Conservation (phyloP, 1,140 invertebrate species). For the Hesperophylax magnus region DNA sequence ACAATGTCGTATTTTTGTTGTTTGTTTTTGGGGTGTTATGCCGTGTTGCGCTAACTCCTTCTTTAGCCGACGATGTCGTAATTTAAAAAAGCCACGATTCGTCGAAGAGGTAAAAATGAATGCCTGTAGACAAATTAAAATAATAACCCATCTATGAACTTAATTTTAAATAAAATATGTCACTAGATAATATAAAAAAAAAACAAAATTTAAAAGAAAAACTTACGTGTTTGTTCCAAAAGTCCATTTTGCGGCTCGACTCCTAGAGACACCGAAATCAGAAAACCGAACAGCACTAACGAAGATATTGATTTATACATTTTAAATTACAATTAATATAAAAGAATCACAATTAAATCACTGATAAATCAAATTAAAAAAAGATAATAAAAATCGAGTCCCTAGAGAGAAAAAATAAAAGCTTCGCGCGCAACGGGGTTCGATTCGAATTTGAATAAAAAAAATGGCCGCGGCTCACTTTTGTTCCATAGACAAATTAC, state of each 20-base stretch:
- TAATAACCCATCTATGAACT: no score
- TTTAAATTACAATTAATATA: background rate
- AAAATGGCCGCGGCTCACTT: background rate
- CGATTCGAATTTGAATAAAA: conserved; percentile 4
- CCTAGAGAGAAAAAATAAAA: background rate
- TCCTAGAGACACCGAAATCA: background rate
- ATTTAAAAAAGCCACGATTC: no score
- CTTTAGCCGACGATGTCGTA: no score
- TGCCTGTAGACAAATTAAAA: no score
- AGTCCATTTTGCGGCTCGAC: conserved; percentile 18
- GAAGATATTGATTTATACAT: conserved; percentile 12
- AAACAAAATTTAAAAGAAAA: no score
- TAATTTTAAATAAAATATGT: no score
- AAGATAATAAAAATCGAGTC: no score
- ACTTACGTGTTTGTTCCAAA: conserved; percentile 6
- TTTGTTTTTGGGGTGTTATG: no score
- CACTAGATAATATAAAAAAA: no score
- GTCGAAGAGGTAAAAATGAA: no score
- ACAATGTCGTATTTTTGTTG: no score
- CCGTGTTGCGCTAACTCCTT: no score
- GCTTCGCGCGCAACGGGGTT: background rate
- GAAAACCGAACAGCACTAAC: conserved; percentile 2
- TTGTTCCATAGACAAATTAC: background rate
- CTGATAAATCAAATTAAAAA: background rate
- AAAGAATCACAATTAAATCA: background rate